Evolutionary conservation across 2,113 vertebrate species (phyloP), one percentile per base, ranked within the genome.

Genomic region (Motacilla alba): DNA sequence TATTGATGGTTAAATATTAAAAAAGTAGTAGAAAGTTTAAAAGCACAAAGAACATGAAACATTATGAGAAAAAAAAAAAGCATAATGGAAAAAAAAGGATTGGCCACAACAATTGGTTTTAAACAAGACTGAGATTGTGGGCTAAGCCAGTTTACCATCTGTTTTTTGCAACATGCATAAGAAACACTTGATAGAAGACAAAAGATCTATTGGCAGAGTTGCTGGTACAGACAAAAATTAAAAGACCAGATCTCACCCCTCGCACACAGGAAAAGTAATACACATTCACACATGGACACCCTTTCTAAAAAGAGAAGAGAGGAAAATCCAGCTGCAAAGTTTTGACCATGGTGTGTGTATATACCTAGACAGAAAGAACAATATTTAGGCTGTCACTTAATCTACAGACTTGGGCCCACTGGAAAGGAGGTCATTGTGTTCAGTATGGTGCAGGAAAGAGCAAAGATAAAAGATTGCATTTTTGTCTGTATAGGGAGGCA

Each of bases 111-210:
- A 60, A 35, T 3, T 3, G 1, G 1, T 67, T 83, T 75, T 43
- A 60, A 58, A 50, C 7, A 81, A 41, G 41, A 53, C 15, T 31
- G 28, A 68, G 7, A 27, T 19, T 37, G 20, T 37, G 50, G 16
- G 7, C 4, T 60, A 68, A 79, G 28, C 6, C 23, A 56, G 4
- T 91, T 80, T 58, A 37, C 26, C 15, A 33, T 35, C 27, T 30
- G 9, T 5, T 79, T 85, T 63, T 79, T 64, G 31, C 24, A 79
- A 47, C 2, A 7, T 20, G 6, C 8, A 1, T 60, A 21, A 39
- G 24, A 56, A 90, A 62, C 3, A 23, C 4, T 0, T 6, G 8
- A 26, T 3, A 49, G 49, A 74, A 49, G 28, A 35, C 0, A 1
- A 77, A 2, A 31, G 14, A 56, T 10, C 13, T 74, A 23, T n/a